A percentile compares a stretch with the other conserved stretches of the same genome.
These are phyloP conservation scores for Sitta europaea DNA, from an alignment of 2,113 vertebrate genomes.

Conservation along the genomic window DNA sequence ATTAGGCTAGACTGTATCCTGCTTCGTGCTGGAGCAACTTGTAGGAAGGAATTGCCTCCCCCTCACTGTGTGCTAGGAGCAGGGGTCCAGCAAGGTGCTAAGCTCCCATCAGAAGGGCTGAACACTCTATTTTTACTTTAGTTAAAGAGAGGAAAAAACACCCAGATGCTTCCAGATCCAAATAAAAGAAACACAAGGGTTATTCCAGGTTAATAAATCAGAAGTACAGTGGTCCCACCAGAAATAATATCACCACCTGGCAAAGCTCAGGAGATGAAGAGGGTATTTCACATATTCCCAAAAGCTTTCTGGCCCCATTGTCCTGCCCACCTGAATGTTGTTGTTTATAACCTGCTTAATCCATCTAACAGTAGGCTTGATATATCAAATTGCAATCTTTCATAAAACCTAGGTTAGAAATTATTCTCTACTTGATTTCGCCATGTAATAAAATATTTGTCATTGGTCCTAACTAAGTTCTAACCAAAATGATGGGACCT, in stretches of 20 bases:
- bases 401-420: background rate
- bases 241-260: background rate
- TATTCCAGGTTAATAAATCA: background rate
- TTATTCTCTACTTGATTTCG: background rate
- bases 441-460: background rate
- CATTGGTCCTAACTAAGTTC: background rate
- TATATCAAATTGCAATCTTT: background rate
- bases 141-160: background rate
- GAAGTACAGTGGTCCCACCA: background rate
- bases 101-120: background rate
- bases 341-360: background rate
- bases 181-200: background rate
- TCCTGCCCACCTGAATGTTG: background rate
- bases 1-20: background rate
- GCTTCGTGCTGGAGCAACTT: background rate
- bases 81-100: background rate
- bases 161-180: background rate
- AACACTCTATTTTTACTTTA: background rate
- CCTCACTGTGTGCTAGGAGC: background rate
- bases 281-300: background rate
- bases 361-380: background rate
- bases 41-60: background rate
- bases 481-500: background rate
- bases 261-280: background rate
- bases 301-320: background rate